Conservation (phyloP, 2,888 invertebrate species). For the Sialis fuliginosa region DNA sequence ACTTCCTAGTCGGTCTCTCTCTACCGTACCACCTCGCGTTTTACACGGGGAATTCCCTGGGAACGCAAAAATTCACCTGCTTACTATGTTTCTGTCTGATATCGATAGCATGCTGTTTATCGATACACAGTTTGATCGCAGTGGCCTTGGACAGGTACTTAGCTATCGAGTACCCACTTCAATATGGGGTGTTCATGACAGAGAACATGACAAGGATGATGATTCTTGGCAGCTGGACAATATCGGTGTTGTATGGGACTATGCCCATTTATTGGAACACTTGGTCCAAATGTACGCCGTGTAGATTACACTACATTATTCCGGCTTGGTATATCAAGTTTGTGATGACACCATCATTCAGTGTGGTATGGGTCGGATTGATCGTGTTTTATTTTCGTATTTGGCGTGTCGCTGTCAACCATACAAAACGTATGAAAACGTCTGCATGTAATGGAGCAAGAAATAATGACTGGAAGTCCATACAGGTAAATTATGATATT, state of each 20-base stretch:
- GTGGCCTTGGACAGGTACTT: constrained; percentile 65
- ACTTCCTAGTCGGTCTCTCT: constrained; percentile 58
- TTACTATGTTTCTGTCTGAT: constrained; percentile 55
- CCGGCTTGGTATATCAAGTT: constrained; percentile 23
- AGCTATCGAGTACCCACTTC: constrained; percentile 61
- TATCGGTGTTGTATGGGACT: constrained; percentile 44
- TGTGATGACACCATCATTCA: constrained; percentile 51
- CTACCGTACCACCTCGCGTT: constrained; percentile 64
- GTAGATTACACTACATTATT: constrained; percentile 51
- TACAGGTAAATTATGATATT: constrained; percentile 35
- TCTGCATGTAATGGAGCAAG: constrained; percentile 26
- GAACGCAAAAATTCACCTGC: constrained; percentile 41
- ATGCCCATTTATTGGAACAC: constrained; percentile 66
- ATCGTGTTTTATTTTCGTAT: constrained; percentile 59
- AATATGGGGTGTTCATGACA: constrained; percentile 61
- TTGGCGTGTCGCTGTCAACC: constrained; percentile 58
- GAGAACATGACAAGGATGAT: constrained; percentile 41
- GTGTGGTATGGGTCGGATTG: constrained; percentile 57
- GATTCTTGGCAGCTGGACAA: constrained; percentile 47
- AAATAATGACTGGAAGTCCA: constrained; percentile 49
- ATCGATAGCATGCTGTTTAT: constrained; percentile 58
- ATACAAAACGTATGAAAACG: constrained; percentile 46
- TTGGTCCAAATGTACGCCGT: constrained; percentile 40
- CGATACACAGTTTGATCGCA: constrained; percentile 59
- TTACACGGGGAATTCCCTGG: constrained; percentile 40